Conservation (phyloP, 2,888 invertebrate species). For the Ptychoptera albimana region DNA sequence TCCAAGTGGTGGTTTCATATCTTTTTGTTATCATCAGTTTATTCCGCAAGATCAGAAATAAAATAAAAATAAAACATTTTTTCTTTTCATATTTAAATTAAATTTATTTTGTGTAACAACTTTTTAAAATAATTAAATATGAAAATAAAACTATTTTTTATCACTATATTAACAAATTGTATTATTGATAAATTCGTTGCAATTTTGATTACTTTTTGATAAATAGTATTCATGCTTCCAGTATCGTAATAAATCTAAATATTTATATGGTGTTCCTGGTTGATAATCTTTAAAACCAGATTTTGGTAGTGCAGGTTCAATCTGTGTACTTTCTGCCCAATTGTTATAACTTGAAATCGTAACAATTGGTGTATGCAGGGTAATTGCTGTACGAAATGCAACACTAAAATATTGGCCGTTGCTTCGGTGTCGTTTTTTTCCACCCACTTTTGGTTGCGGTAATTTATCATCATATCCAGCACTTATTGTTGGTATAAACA, state of each 20-base stretch:
- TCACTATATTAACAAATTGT: constrained; percentile 23
- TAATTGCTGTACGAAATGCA: constrained; percentile 42
- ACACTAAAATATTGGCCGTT: constrained; percentile 42
- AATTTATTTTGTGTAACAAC: too few species aligned
- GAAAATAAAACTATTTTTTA: too few species aligned
- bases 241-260: constrained; percentile 44
- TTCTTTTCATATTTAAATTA: too few species aligned
- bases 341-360: constrained; percentile 58
- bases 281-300: constrained; percentile 37
- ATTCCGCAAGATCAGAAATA: too few species aligned
- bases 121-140: too few species aligned
- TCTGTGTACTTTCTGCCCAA: constrained; percentile 62
- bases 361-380: constrained; percentile 37
- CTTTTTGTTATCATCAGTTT: too few species aligned
- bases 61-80: too few species aligned
- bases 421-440: constrained; percentile 26
- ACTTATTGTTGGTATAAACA: constrained; percentile 52
- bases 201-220: constrained; percentile 21
- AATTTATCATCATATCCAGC: constrained; percentile 53
- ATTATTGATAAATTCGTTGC: constrained; percentile 29
- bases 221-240: constrained; percentile 38
- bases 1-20: too few species aligned
- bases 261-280: constrained; percentile 42
- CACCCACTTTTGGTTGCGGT: constrained; percentile 29
- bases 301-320: constrained; percentile 39